Base-by-base conservation (phyloP, 2,113 vertebrate species). In the Nibea albiflora region DNA sequence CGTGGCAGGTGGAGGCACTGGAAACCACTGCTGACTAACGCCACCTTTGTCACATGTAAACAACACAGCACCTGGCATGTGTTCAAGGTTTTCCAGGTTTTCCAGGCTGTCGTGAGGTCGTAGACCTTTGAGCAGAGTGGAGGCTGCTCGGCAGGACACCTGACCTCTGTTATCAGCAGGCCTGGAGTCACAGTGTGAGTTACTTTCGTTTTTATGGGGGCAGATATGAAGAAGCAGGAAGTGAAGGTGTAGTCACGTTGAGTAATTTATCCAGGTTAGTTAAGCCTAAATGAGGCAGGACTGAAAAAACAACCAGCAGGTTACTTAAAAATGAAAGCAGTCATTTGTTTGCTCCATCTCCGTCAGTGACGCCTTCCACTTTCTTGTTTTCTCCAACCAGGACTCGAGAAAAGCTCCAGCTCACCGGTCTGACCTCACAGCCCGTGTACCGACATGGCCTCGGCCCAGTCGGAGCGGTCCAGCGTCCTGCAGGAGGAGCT, bases 401-500 rank as follows among this genome's bases (percentile, higher is more conserved):
- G 35, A 39, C 2, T 39, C 35, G 0, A 39, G 35, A 39, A 39
- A 9, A 39, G 35, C 66, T 72, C 24, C 1, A 1, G 11, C 31
- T 70, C 39, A 24, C 4, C 35, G 44, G 4, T 53, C 54, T 31
- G 15, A 42, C 54, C 44, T 53, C 15, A 5, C 68, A 11, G 65
- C 6, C 16, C 28, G 19, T 3, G 4, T 4, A 0, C 28, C 2
- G 57, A 28, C 62, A 93, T 94, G 93, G 93, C 92, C n/a, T 85
- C 85, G 0, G 84, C 86, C 22, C 70, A 39, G 54, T 78, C 28
- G 0, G 87, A 91, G 0, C 85, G 89, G 58, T 85, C 84, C 87
- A 92, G 87, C 0, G 86, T 94, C 73, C 78, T 95, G 35, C 91
- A 94, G 15, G 93, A 94, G 42, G 95, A 96, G 89, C 93, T 96